A percentile compares a stretch with the other conserved stretches of the same genome.
Evolutionary conservation across 2,797 vertebrate genomes (phyloP).

Genomic region (Sebastes hopkinsi): DNA sequence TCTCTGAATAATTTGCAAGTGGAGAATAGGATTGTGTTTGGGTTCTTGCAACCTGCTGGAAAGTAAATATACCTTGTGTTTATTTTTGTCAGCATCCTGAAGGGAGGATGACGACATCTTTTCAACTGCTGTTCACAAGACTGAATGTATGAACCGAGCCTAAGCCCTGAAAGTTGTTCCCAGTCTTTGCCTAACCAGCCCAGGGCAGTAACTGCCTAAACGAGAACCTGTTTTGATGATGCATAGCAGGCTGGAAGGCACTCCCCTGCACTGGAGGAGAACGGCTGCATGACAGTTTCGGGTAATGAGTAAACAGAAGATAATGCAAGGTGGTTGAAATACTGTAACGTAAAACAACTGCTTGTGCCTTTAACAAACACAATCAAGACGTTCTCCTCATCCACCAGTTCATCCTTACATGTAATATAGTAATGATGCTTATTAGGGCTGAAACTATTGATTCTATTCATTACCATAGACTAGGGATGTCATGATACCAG

Average conservation of each 20-base stretch:
- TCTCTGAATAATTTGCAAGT: background rate
- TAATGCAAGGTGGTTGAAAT: constrained; percentile 23
- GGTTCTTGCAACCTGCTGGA: background rate
- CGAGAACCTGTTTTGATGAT: constrained; percentile 63
- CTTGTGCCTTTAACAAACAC: constrained; percentile 1
- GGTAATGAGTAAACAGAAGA: constrained; percentile 56
- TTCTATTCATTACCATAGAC: too few species aligned
- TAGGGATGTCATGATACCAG: too few species aligned
- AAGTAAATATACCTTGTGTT: constrained; percentile 48
- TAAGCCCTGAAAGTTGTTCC: constrained; percentile 21
- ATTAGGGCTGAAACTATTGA: background rate
- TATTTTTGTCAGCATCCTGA: constrained; percentile 37
- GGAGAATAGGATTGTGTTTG: background rate
- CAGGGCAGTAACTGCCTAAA: constrained; percentile 58
- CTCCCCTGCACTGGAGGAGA: constrained; percentile 14
- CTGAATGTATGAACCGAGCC: constrained; percentile 4
- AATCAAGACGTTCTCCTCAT: background rate
- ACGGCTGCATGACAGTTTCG: constrained; percentile 36
- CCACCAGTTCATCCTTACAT: background rate
- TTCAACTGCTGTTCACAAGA: constrained; percentile 45
- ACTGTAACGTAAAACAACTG: constrained; percentile 8
- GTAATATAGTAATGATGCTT: background rate
- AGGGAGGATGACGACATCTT: constrained; percentile 45
- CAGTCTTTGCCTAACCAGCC: constrained; percentile 40
- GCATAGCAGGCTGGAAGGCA: constrained; percentile 36